Conservation (phyloP, 1,140 invertebrate species). For the Drosophila carrolli region DNA sequence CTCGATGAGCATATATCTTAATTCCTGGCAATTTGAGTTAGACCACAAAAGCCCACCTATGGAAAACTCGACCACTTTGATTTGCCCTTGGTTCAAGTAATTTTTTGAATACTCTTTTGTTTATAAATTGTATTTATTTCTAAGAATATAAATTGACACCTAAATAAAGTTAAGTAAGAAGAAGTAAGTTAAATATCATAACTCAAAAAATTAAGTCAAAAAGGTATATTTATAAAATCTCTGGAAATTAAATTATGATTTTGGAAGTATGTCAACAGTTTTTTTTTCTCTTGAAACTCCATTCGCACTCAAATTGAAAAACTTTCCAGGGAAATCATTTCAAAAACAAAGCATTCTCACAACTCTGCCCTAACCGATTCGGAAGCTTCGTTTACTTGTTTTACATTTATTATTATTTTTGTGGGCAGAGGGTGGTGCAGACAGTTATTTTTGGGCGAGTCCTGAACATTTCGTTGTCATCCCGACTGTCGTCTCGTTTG, state of each 20-base stretch:
- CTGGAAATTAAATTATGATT: neutral
- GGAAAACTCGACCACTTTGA: conserved; percentile 8
- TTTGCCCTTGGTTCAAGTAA: neutral
- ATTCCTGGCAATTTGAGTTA: conserved; percentile 56
- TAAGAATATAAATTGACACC: too few relatives aligned
- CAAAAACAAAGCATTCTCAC: conserved; percentile 30
- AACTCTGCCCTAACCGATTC: conserved; percentile 5
- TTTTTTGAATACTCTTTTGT: conserved; percentile 1
- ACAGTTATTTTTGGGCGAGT: conserved; percentile 35
- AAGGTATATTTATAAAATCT: too few relatives aligned
- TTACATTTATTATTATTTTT: conserved; percentile 38
- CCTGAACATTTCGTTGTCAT: conserved; percentile 30
- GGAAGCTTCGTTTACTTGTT: conserved; percentile 26
- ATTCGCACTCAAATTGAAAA: conserved; percentile 23
- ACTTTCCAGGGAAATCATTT: conserved; percentile 13
- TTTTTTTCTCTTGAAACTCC: neutral
- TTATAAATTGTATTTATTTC: too few relatives aligned
- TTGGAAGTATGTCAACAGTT: neutral
- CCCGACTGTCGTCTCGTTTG: conserved; percentile 56
- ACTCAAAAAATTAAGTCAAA: too few relatives aligned
- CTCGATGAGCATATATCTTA: conserved; percentile 66
- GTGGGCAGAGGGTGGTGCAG: neutral
- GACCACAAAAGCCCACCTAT: conserved; percentile 20
- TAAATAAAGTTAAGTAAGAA: too few relatives aligned
- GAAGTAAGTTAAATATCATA: too few relatives aligned